Conservation (phyloP, 2,113 vertebrate genomes). For the Emydocephalus ijimae region DNA sequence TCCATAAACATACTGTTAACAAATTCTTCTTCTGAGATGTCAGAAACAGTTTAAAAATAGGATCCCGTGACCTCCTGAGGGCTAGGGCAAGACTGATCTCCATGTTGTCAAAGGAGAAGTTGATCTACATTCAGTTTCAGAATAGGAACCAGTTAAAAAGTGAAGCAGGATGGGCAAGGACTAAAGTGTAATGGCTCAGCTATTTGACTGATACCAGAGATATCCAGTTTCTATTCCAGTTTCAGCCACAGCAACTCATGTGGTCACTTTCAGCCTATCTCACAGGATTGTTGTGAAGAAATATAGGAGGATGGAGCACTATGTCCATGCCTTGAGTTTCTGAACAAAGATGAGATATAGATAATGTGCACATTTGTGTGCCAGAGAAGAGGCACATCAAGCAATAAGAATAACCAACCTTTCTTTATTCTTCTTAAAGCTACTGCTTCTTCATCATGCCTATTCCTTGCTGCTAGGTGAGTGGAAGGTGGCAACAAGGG, state of each 20-base stretch:
- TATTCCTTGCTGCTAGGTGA: background rate
- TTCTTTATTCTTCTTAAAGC: background rate
- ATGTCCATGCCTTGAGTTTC: background rate
- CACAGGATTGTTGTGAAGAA: background rate
- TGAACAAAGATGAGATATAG: background rate
- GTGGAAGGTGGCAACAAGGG: background rate
- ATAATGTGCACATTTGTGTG: background rate
- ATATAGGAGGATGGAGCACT: background rate
- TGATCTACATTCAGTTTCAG: background rate
- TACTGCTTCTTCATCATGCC: background rate
- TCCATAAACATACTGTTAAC: background rate
- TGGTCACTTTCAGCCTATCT: background rate
- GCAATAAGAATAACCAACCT: background rate
- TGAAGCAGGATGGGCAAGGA: background rate
- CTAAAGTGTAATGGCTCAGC: background rate
- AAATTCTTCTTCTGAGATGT: background rate
- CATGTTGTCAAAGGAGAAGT: background rate
- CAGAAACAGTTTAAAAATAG: background rate
- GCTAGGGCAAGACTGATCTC: background rate
- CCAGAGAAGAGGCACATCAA: background rate
- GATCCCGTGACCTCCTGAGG: background rate
- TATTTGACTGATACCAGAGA: background rate
- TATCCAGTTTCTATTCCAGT: background rate
- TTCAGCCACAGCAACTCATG: background rate
- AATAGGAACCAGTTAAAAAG: background rate